Evolutionary conservation across 2,113 vertebrate species (phyloP), one percentile per base, ranked within the genome.

Genomic region (Leptodactylus fuscus): DNA sequence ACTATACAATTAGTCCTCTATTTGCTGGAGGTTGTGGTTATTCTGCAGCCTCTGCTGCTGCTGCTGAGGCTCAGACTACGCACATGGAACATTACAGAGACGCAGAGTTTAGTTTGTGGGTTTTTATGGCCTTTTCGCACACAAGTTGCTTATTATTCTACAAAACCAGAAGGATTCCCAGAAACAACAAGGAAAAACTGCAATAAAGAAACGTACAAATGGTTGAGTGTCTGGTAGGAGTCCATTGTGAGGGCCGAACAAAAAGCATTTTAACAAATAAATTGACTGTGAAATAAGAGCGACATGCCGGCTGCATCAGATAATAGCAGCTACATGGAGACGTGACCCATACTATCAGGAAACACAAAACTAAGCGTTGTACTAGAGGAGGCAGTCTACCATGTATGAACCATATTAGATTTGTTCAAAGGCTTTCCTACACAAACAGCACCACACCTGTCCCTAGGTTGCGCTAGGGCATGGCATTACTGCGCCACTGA

Each of bases 221-320:
- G 27, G 29, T 18, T 12, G 13, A 81, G 41, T 48, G 15, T 81
- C 44, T 27, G 36, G 60, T 27, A 29, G 36, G 78, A 65, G 53
- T 13, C 27, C n/a, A 18, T 80, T 38, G 55, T 62, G 24, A 65
- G 13, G 41, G 55, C 20, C 27, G 22, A 11, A 48, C 38, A 34
- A 60, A 22, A 27, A 49, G 60, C n/a, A 81, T 70, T 70, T 82
- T 36, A 82, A 36, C 41, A 1, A 53, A 27, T 71, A 51, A 71
- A 81, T 36, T 49, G 81, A 82, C 81, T 53, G 80, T 36, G 44
- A 81, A 81, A 81, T 81, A 18, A 22, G 29, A 67, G 80, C 10
- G 27, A 51, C 27, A 71, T 32, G 46, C 48, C 9, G 24, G n/a
- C 44, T 36, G 80, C 29, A 29, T 69, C 8, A 60, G 27, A 81